Evolutionary conservation across 64 coral and sea anemone genomes (phyloP), one percentile per base, ranked within the genome.

Genomic region (Acropora tenuis): DNA sequence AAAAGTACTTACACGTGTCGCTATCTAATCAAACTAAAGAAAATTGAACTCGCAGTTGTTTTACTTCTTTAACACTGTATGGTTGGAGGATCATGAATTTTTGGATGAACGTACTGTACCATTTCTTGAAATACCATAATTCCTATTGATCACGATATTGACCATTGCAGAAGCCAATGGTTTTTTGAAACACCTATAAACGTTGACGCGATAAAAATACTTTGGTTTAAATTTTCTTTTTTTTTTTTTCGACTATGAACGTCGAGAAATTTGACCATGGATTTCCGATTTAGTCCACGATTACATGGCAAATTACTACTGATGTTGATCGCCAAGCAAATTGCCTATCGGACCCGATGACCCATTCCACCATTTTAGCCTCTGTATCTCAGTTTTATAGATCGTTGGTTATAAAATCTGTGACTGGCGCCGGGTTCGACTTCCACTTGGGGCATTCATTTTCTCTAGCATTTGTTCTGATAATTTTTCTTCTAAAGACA

Each of bases 281-380:
- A 71, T 4, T 71, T 71, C 67, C 67, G 67, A 71, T 71, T 71
- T 71, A 71, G 67, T 71, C 67, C 4, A 0, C 67, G 13, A 71
- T 71, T 71, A 71, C 67, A 71, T 71, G 19, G 18, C 67, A 71
- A 71, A 71, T 71, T 71, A 71, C 67, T 71, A 71, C 67, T 71
- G 67, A 3, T 71, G 67, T 71, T 71, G 67, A 71, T 71, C 67
- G 67, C 67, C 7, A 71, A 71, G 67, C 67, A 71, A 71, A 9
- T 71, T 3, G 67, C 67, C 13, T 13, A 12, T 71, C 13, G 4
- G 67, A 71, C 67, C 67, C 19, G 67, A 71, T 55, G 52, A 3
- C 52, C 52, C 52, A 10, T 30, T 30, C 30, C 30, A 30, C 30
- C 30, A 30, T 30, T 0, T 0, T 55, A 55, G 52, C 1, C 52